Evolutionary conservation across 2,797 vertebrate genomes (phyloP), one percentile per base, ranked within the genome.

Genomic region (Lindbergichthys nudifrons): DNA sequence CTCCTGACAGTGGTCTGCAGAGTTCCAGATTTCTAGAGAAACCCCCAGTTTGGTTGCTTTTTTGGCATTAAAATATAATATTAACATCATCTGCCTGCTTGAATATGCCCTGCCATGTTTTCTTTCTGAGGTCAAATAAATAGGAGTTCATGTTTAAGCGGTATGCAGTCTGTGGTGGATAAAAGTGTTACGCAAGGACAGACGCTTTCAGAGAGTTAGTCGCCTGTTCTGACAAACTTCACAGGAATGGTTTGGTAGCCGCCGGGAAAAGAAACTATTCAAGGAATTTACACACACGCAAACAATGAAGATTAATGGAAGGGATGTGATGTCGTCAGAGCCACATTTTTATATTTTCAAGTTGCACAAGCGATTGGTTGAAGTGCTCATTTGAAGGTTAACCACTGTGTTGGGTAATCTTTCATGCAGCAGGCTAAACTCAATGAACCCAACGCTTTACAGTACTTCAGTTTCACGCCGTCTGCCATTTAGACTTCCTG

Each of bases 401-500:
- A 79, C 12, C 16, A 12, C n/a, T 0, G 11, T 21, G 32, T 26
- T 4, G 45, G 12, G 63, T 57, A 15, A 42, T 36, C 52, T 6
- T 7, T 26, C 61, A 54, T 9, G 45, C 59, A 64, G 43, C 56
- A 46, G 26, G 10, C 58, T 60, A 39, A 19, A 84, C 79, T 65
- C 75, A 2, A 7, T 77, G 84, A 88, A 87, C 73, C 56, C 3
- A 0, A 9, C 47, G 73, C 80, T 74, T 43, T 50, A 15, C 30
- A 43, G 42, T 58, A 74, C 77, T 71, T 69, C 45, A 51, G 71
- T 75, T 84, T 82, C 77, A 82, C 45, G 42, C n/a, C 3, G 50
- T 73, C 9, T 79, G 79, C 56, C 69, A 39, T 60, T 67, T 32
- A 60, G 69, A 39, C 74, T 83, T 85, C 77, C 83, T 79, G 77